Evolutionary conservation across 2,888 invertebrate species (phyloP), one percentile per base, ranked within the genome.

Genomic region (Drosophila meridionalis): DNA sequence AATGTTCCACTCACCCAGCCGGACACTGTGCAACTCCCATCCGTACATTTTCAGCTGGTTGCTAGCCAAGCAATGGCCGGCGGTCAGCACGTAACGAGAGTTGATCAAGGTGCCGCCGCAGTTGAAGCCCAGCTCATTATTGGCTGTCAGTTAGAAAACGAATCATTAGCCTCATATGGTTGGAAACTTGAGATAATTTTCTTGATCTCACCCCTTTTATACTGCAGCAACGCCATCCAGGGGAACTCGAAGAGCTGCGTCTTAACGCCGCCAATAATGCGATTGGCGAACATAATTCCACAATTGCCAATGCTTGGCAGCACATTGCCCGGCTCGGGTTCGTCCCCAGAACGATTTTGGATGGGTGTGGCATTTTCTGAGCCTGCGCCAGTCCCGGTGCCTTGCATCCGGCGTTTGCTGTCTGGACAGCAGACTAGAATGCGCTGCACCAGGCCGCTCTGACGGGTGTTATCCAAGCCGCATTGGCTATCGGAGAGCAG

Each of bases 11-110:
- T 93, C 93, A 4, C 93, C 93, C 12, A 93, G 71, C 12, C 93
- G 92, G 20, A 92, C 91, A 28, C 89, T 81, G 50, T 84, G 70
- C 40, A 96, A 84, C 76, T 90, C 94, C 95, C 95, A 96, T 8
- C 92, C 93, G 6, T 84, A 53, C n/a, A 56, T 79, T 0, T 95
- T 95, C 38, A 96, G 91, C 71, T 95, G 95, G 12, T 94, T 94
- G 43, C 96, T 95, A 80, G 94, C 95, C 45, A 96, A 92, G 83
- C 97, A 97, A 89, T 97, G 97, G 0, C 95, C 96, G 0, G 97
- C 97, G 0, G 97, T 97, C 60, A 97, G 86, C 3, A 96, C 94
- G 87, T 96, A 96, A 77, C 94, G 94, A 0, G 90, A 80, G 32
- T 89, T 92, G 36, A 97, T 96, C 36, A 97, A 92, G 1, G 95